Conservation (phyloP, 2,888 invertebrate genomes). For the Tenthredo scrophulariae region DNA sequence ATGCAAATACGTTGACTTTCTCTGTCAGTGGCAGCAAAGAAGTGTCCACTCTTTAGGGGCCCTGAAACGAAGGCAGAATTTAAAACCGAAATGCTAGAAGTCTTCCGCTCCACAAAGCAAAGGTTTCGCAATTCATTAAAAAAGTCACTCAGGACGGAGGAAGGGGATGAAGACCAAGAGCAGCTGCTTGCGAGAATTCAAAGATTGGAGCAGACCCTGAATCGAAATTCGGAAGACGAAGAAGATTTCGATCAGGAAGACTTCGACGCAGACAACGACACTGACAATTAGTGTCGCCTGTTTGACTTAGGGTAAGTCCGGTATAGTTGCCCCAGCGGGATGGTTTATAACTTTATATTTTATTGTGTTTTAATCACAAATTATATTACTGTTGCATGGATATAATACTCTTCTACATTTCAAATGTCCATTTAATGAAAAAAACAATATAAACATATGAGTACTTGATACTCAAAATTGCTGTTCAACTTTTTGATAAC, state of each 20-base stretch:
- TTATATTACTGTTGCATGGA: no score
- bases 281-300: neutral
- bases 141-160: neutral
- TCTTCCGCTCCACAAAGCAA: conserved; percentile 14
- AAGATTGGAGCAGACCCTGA: neutral
- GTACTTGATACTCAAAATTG: no score
- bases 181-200: neutral
- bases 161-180: neutral
- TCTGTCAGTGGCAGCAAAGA: neutral
- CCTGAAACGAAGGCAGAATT: conserved; percentile 23
- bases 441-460: no score
- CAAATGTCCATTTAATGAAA: no score
- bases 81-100: conserved; percentile 17
- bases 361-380: no score
- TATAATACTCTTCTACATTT: no score
- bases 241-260: conserved; percentile 1
- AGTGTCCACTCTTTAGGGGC: conserved; percentile 18
- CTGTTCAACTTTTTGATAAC: no score
- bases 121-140: neutral
- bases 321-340: no score
- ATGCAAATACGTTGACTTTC: conserved; percentile 5
- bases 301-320: neutral
- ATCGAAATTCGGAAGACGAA: neutral
- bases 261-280: conserved; percentile 24
- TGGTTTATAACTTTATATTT: no score